phyloP scores from a whole-genome alignment of 1,140 invertebrate species.

The Aphelinus atriplicis region DNA sequence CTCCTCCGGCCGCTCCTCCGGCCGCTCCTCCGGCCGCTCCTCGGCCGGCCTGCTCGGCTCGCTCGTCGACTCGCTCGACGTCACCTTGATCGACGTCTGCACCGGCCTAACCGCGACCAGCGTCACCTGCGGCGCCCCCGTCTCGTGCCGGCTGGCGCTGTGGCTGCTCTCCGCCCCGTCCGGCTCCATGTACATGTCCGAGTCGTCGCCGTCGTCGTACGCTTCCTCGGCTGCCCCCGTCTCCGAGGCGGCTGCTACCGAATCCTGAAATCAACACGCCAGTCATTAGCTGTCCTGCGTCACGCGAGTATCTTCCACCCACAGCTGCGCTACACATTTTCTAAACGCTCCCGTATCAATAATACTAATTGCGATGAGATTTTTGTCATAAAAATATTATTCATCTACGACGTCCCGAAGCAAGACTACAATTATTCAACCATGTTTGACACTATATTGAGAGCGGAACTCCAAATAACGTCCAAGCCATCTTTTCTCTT shows the following conservation, averaged over 20 bases:
- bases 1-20: neutral
- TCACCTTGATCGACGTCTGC: constrained; percentile 26
- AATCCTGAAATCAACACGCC: constrained; percentile 52
- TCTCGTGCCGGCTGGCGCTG: constrained; percentile 25
- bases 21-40: constrained; percentile 48
- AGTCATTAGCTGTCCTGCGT: too few relatives aligned
- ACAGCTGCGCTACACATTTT: too few relatives aligned
- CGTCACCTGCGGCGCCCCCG: neutral
- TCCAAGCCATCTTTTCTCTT: too few relatives aligned
- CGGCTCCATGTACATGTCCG: constrained; percentile 65
- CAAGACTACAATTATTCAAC: too few relatives aligned
- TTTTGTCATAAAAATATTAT: too few relatives aligned
- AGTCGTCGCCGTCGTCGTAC: constrained; percentile 60
- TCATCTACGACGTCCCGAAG: too few relatives aligned
- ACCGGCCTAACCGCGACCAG: constrained; percentile 20
- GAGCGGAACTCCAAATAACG: too few relatives aligned
- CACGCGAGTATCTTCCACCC: too few relatives aligned
- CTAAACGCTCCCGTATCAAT: too few relatives aligned
- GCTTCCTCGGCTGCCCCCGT: constrained; percentile 54
- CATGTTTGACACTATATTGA: too few relatives aligned
- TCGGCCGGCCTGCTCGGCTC: neutral
- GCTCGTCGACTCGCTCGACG: constrained; percentile 20
- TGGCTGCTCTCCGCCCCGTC: constrained; percentile 50
- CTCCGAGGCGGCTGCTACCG: constrained; percentile 57
- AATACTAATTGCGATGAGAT: too few relatives aligned